Base-by-base conservation (phyloP, 2,113 vertebrate genomes). In the Hydrochoerus hydrochaeris region DNA sequence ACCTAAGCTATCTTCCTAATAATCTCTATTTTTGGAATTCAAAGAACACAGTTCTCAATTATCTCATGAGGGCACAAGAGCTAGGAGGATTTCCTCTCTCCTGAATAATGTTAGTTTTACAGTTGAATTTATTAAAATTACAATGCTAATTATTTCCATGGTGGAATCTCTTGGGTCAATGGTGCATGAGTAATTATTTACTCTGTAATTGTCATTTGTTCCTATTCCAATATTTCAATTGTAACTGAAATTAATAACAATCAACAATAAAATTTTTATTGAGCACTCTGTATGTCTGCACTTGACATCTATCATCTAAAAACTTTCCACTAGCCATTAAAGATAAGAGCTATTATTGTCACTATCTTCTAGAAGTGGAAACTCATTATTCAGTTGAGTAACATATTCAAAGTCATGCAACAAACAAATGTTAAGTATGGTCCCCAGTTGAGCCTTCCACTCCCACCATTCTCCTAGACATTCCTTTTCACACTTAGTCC, bases 11-110 rank as follows among this genome's bases (percentile, higher is more conserved):
- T 90, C 84, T 91, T 93, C 85, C 86, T 41, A 71, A 95, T 85
- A 78, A 67, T 90, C 41, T 93, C 85, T 93, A 96, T 90, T 96
- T 97, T 91, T 85, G 78, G 26, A 97, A 92, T 84, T 93, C 46
- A 71, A 95, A 93, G 60, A 96, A 96, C 20, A 85, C 35, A 58
- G 30, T 86, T 92, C 75, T 90, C 81, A 73, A 67, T 97, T 90
- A 94, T 91, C 81, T 96, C 54, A 87, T 0, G 44, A 96, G n/a
- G 94, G 71, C 75, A 95, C 91, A 94, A 85, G 78, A 93, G 89
- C 19, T 87, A 17, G 75, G 81, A 96, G 87, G 85, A 96, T 95
- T 97, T 95, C 91, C 82, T 94, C 85, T 71, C 85, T 92, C 81
- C 83, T 52, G 78, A 91, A 93, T 80, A 75, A 93, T 78, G 69